phyloP scores from a whole-genome alignment of 2,797 vertebrate genomes.

The Florisuga fusca region DNA sequence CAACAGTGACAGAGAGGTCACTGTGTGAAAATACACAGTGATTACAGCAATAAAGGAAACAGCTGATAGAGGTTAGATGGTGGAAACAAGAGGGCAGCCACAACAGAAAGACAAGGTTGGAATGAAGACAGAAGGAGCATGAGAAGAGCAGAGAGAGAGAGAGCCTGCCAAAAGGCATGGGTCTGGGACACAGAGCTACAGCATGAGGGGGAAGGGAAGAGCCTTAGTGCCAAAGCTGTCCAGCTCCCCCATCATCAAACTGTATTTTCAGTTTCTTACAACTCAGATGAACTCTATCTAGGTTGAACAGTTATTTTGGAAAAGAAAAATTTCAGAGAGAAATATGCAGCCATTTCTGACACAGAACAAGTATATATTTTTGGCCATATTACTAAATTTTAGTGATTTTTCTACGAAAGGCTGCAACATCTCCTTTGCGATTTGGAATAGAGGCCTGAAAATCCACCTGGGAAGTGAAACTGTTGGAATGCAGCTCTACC shows the following conservation, averaged over 20 bases:
- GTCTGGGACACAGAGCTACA: neutral
- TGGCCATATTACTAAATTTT: neutral
- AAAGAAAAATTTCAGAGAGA: neutral
- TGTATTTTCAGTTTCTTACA: neutral
- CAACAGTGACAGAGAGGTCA: slow-evolving; percentile 53
- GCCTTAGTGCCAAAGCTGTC: neutral
- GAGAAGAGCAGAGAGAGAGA: neutral
- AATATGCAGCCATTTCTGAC: neutral
- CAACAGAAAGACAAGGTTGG: slow-evolving; percentile 42
- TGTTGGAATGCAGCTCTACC: neutral
- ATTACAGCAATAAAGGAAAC: slow-evolving; percentile 66
- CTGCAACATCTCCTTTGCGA: neutral
- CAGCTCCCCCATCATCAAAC: neutral
- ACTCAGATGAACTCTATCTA: neutral
- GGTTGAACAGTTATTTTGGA: neutral
- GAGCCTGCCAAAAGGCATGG: neutral
- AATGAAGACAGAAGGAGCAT: slow-evolving; percentile 17
- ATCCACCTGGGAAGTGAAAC: neutral
- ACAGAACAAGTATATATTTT: neutral
- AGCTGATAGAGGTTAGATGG: slow-evolving; percentile 55
- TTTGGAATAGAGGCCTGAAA: neutral
- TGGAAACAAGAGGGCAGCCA: slow-evolving; percentile 45
- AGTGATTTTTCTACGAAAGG: neutral
- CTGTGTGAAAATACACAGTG: slow-evolving; percentile 37
- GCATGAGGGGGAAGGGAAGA: neutral